Evolutionary conservation across 1,140 invertebrate genomes (phyloP).

Genomic region (Solenopsis invicta): DNA sequence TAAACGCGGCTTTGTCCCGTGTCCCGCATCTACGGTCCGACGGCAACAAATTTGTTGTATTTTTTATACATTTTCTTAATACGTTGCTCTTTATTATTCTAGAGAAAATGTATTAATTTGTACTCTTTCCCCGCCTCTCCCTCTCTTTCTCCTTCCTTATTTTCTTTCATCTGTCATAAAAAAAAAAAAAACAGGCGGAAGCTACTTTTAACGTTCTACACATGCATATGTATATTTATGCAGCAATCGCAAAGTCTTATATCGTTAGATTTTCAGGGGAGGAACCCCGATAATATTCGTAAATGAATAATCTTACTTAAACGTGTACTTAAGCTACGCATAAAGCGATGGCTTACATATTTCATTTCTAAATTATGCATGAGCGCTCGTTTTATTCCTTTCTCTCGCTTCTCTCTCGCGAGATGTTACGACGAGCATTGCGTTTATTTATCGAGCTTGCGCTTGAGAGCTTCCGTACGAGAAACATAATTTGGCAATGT

Average conservation of each 20-base stretch:
- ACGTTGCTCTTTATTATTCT: constrained; percentile 5
- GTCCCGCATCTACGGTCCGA: constrained; percentile 39
- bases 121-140: background rate
- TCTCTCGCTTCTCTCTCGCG: background rate
- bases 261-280: constrained; percentile 3
- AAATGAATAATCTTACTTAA: constrained; percentile 33
- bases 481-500: constrained; percentile 55
- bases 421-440: constrained; percentile 37
- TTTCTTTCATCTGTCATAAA: background rate
- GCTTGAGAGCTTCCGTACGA: constrained; percentile 14
- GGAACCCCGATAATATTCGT: constrained; percentile 29
- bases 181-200: background rate
- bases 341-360: constrained; percentile 46
- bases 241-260: background rate
- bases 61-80: constrained; percentile 38
- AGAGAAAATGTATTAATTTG: constrained; percentile 26
- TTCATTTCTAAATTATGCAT: constrained; percentile 44
- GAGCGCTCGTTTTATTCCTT: constrained; percentile 20
- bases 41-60: constrained; percentile 32
- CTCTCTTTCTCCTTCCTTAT: background rate
- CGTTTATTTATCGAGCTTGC: constrained; percentile 37
- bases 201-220: background rate
- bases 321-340: constrained; percentile 11
- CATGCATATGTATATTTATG: constrained; percentile 27
- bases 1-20: constrained; percentile 52